Conservation (phyloP, 2,797 vertebrate species). For the Calcarius lapponicus region DNA sequence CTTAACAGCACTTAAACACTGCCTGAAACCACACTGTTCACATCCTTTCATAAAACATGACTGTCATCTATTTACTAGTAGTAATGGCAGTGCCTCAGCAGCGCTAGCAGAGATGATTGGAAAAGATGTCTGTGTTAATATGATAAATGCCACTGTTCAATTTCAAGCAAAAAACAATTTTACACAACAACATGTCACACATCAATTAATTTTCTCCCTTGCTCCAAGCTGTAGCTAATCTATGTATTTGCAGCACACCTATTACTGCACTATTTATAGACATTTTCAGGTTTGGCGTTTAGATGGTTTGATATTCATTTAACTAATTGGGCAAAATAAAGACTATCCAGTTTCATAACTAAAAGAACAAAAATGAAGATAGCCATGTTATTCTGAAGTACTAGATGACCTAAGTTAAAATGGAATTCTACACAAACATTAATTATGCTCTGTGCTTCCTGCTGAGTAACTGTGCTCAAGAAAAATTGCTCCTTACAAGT, state of each 20-base stretch:
- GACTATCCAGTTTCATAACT: neutral
- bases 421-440: neutral
- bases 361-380: conserved; percentile 21
- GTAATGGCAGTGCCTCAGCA: neutral
- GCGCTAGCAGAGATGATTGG: neutral
- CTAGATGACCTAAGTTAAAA: conserved; percentile 17
- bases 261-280: neutral
- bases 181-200: neutral
- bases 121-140: neutral
- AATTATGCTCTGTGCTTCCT: conserved; percentile 17
- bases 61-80: neutral
- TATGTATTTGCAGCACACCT: neutral
- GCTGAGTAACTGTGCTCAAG: neutral
- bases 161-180: neutral
- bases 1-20: neutral
- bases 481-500: neutral
- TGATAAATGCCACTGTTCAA: neutral
- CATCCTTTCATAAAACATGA: neutral
- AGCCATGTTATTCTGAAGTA: neutral
- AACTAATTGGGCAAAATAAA: conserved; percentile 22
- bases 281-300: neutral
- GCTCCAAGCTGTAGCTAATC: neutral
- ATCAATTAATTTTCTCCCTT: neutral
- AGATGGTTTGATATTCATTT: conserved; percentile 25
- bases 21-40: neutral